Base-by-base conservation (phyloP, 2,888 invertebrate species). In the Crossocerus cetratus region DNA sequence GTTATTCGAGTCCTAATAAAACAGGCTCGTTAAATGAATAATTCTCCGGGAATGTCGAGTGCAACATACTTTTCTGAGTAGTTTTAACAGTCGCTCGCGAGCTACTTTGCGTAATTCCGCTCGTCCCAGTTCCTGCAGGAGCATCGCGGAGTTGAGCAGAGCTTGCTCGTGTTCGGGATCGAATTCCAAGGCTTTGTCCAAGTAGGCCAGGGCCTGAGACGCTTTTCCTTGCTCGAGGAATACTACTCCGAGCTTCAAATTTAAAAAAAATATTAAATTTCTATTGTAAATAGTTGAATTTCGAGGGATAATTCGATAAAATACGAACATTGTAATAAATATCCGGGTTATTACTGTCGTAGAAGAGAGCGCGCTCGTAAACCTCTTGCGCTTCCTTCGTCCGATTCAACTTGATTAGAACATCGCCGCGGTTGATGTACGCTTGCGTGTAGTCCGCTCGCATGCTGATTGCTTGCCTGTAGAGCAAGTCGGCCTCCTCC, bases 381-480 rank as follows among this genome's bases (percentile, higher is more conserved):
- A 98, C 97, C 88, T 97, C 96, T 89, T 97, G 96, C 0, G 98
- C 98, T 90, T 99, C 98, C 84, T 96, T 95, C 0, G 97, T 97
- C 83, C 98, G 94, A 91, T 98, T 98, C 85, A 98, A 91, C 91
- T 97, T 98, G 90, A 99, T 97, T 80, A 98, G 93, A 87, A 99
- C 96, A 91, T 99, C 98, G 0, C 98, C 99, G 68, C 98, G 94
- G 91, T 99, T 99, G 82, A 99, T 99, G 89, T 99, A 99, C 8
- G 98, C 99, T 90, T 98, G 96, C 0, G 97, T 94, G 90, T 98
- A 98, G 92, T 99, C 98, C 0, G 98, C 95, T 80, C 99, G 92
- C 99, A 99, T 99, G 88, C 98, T 97, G 80, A 99, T 98, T 13
- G 98, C 99, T 90, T 98, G 98, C 72, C 97, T 92, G 87, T 98